Evolutionary conservation across 2,113 vertebrate genomes (phyloP).

Genomic region (Tychaedon coryphoeus): DNA sequence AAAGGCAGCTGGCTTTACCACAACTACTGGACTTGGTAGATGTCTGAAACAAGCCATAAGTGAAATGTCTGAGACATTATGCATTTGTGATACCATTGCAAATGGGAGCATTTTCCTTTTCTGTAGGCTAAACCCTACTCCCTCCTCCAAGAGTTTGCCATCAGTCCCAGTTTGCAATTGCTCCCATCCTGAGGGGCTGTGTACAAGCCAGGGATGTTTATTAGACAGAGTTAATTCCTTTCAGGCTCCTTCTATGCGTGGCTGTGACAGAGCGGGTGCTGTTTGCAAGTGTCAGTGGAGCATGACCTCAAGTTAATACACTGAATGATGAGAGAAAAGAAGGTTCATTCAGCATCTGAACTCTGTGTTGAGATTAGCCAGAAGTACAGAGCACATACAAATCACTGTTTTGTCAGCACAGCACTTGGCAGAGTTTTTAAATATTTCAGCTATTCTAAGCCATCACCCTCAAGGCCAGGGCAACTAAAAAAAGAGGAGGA

Average conservation of each 20-base stretch:
- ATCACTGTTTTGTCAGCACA: slow-evolving; percentile 37
- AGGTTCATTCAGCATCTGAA: slow-evolving; percentile 59
- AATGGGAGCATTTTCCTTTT: background rate
- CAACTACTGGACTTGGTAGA: background rate
- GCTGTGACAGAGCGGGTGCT: slow-evolving; percentile 49
- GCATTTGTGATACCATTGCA: background rate
- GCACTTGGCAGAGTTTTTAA: background rate
- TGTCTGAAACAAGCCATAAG: background rate
- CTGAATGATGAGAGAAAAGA: slow-evolving; percentile 54
- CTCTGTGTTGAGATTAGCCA: slow-evolving; percentile 38
- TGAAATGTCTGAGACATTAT: background rate
- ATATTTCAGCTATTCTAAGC: slow-evolving; percentile 45
- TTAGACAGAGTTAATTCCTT: slow-evolving; percentile 24
- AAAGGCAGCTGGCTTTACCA: background rate
- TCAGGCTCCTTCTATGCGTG: background rate
- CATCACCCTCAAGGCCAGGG: background rate
- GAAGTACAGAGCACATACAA: slow-evolving; percentile 19
- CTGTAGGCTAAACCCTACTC: background rate
- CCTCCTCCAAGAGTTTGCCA: background rate
- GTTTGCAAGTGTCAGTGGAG: slow-evolving; percentile 56
- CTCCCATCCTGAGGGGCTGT: background rate
- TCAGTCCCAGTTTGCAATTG: background rate
- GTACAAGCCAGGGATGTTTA: background rate
- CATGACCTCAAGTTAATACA: slow-evolving; percentile 60
- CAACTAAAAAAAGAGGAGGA: slow-evolving; percentile 20